Conservation (phyloP, 1,140 invertebrate species). For the Hypothenemus hampei region DNA sequence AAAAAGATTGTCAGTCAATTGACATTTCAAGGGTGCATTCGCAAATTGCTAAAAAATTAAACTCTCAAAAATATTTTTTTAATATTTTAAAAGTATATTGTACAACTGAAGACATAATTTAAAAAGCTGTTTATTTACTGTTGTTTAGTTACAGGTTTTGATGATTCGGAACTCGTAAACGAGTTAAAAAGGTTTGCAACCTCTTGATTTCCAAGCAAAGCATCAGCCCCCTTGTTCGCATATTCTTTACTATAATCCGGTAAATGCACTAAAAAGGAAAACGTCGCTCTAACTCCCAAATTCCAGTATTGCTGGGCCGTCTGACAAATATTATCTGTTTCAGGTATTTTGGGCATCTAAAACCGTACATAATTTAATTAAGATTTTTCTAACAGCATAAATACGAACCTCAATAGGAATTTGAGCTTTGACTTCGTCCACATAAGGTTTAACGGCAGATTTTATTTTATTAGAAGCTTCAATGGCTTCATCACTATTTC, state of each 20-base stretch:
- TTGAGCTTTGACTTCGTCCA: constrained; percentile 50
- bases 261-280: constrained; percentile 49
- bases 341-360: constrained; percentile 52
- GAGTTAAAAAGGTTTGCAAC: constrained; percentile 35
- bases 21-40: too few relatives aligned
- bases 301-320: constrained; percentile 54
- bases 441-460: constrained; percentile 49
- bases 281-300: constrained; percentile 50
- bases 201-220: constrained; percentile 31
- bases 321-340: constrained; percentile 44
- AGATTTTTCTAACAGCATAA: constrained; percentile 2
- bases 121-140: too few relatives aligned
- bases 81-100: too few relatives aligned
- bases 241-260: constrained; percentile 47
- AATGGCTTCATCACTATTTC: constrained; percentile 49
- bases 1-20: too few relatives aligned
- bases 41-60: too few relatives aligned
- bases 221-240: constrained; percentile 38
- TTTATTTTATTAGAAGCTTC: constrained; percentile 48
- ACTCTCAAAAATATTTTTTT: too few relatives aligned
- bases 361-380: constrained; percentile 28
- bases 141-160: background rate
- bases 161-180: constrained; percentile 8
- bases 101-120: too few relatives aligned
- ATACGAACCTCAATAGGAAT: constrained; percentile 50